A percentile compares a stretch with the other conserved stretches of the same genome.
Evolutionary conservation across 2,888 invertebrate species (phyloP).

Genomic region (Nysson spinosus): DNA sequence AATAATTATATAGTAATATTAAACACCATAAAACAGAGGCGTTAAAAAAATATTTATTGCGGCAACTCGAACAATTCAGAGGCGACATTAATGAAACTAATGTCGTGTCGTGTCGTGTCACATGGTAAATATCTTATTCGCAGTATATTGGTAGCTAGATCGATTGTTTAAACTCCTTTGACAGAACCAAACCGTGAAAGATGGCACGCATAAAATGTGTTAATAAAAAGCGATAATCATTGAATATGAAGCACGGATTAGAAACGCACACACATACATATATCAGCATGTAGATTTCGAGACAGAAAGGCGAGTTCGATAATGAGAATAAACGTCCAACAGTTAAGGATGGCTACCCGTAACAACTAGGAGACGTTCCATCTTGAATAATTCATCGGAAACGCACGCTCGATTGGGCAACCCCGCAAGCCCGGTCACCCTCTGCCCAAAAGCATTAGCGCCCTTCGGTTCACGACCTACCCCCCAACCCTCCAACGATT

Average conservation of each 20-base stretch:
- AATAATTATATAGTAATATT: no score
- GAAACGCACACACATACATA: constrained; percentile 5
- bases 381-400: constrained; percentile 74
- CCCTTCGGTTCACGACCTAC: constrained; percentile 29
- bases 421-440: constrained; percentile 40
- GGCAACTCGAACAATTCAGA: no score
- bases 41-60: no score
- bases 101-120: no score
- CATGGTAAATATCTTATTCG: no score
- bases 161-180: no score
- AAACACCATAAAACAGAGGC: no score
- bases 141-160: no score
- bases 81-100: no score
- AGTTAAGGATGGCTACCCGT: constrained; percentile 59
- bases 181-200: no score
- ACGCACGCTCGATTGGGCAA: constrained; percentile 70
- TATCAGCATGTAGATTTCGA: constrained; percentile 19
- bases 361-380: constrained; percentile 63
- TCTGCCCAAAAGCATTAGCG: constrained; percentile 22
- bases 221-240: background rate
- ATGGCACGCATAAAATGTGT: background rate
- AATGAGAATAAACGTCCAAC: constrained; percentile 70
- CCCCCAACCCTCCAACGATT: background rate
- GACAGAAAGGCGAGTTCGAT: constrained; percentile 50
- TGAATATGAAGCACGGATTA: background rate